Conservation (phyloP, 2,888 invertebrate genomes). For the Drosophila paranaensis region DNA sequence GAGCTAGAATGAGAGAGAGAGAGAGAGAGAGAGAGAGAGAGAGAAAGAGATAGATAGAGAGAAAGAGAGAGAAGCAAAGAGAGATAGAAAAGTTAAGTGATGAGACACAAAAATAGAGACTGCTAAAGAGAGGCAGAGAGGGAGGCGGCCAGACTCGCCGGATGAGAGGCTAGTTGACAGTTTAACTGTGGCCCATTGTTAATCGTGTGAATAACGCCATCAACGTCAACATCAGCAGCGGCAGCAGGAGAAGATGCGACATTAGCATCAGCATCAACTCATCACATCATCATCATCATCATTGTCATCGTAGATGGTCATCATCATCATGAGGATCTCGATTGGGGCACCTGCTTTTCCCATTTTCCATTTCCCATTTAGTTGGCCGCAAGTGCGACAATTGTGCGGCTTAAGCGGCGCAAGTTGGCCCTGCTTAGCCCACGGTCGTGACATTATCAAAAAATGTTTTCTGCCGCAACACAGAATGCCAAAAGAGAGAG, state of each 20-base stretch:
- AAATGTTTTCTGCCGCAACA: slow-evolving; percentile 42
- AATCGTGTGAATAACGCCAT: slow-evolving; percentile 6
- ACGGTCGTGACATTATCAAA: slow-evolving; percentile 61
- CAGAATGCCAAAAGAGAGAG: slow-evolving; percentile 9
- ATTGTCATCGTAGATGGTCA: slow-evolving; percentile 2
- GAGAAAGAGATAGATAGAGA: neutral
- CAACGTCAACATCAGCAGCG: slow-evolving; percentile 4
- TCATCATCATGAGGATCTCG: slow-evolving; percentile 15
- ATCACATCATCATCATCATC: slow-evolving; percentile 17
- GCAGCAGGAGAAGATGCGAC: neutral
- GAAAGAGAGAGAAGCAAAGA: neutral
- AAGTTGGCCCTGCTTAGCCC: slow-evolving; percentile 58
- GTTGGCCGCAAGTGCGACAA: slow-evolving; percentile 50
- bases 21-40: neutral
- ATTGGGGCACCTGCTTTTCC: slow-evolving; percentile 22
- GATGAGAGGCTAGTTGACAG: slow-evolving; percentile 6
- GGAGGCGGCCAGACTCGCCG: neutral
- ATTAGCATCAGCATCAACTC: slow-evolving; percentile 22
- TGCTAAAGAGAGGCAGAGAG: neutral
- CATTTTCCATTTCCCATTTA: slow-evolving; percentile 20
- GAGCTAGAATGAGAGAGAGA: neutral
- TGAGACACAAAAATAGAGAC: no score
- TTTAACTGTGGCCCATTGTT: neutral
- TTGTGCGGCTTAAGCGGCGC: slow-evolving; percentile 55
- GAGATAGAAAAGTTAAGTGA: no score